Evolutionary conservation across 2,888 invertebrate genomes (phyloP), one percentile per base, ranked within the genome.

Genomic region (Muschampia plurimacula): DNA sequence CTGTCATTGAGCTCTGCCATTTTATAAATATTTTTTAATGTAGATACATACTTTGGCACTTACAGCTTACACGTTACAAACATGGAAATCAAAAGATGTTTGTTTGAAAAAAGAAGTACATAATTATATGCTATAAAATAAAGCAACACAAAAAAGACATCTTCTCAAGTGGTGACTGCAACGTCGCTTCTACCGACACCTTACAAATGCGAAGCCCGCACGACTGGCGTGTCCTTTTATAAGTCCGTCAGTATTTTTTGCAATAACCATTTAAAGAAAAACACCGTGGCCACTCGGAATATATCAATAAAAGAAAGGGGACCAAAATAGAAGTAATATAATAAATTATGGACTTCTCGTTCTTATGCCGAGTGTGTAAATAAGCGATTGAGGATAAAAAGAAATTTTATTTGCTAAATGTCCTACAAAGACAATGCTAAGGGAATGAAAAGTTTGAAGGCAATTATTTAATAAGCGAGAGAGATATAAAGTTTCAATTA

Each of bases 261-360:
- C 22, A 49, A 15, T 49, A 60, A 64, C 69, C 63, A 55, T 69
- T 69, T 69, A 55, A 10, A 69, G 69, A 69, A 63, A 60, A 63
- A 64, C 9, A 39, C 0, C 32, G 62, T 49, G 46, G 66, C 13
- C n/a, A 41, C 10, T n/a, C 66, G n/a, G 60, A 62, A 68, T 67
- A 68, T 28, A 44, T 57, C 36, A 41, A 57, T 57, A 46, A 15
- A 60, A 59, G 44, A 67, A 32, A n/a, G n/a, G 32, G 44, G 9
- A 44, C 57, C 6, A 59, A 67, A 60, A 67, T 67, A 44, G 59
- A 44, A 59, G n/a, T 10, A 28, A 67, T 9, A 9, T 22, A 8
- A 22, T 9, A 55, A 55, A 55, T 22, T 55, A 55, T 52, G n/a
- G n/a, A 55, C 55, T 55, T 52, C 9, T 9, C 22, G 22, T 52